A percentile compares a stretch with the other conserved stretches of the same genome.
phyloP scores from a whole-genome alignment of 2,888 invertebrate genomes.

The Rotaria magnacalcarata region DNA sequence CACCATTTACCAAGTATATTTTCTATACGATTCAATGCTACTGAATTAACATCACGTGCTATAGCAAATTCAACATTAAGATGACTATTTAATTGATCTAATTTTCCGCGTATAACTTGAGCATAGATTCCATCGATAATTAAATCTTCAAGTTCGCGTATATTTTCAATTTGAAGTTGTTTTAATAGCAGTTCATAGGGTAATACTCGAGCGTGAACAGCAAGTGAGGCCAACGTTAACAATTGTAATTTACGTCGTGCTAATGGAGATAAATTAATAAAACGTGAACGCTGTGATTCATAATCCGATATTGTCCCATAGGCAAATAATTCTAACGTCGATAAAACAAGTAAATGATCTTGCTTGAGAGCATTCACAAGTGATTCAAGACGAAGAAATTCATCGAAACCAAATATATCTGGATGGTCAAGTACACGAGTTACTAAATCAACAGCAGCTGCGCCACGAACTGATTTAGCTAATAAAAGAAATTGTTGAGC shows the following conservation, averaged over 20 bases:
- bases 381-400: constrained; percentile 69
- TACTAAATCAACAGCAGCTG: constrained; percentile 80
- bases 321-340: constrained; percentile 80
- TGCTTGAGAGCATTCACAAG: no score
- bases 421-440: constrained; percentile 85
- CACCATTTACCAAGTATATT: constrained; percentile 47
- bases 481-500: constrained; percentile 79
- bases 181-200: constrained; percentile 78
- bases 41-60: constrained; percentile 68
- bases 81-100: constrained; percentile 87
- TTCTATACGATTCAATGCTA: constrained; percentile 41
- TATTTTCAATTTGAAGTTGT: constrained; percentile 82
- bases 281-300: constrained; percentile 59
- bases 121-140: constrained; percentile 96
- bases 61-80: constrained; percentile 88
- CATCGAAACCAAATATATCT: constrained; percentile 88
- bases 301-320: constrained; percentile 90
- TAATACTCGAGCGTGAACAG: constrained; percentile 65
- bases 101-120: constrained; percentile 85
- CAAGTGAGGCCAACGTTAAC: constrained; percentile 39
- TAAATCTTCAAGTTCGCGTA: constrained; percentile 86
- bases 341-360: neutral
- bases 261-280: neutral
- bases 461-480: constrained; percentile 81
- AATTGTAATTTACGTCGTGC: constrained; percentile 38